Percentiles rank a stretch among this genome's conserved stretches.
Evolutionary conservation across 2,113 vertebrate genomes (phyloP).

Genomic region (Hassar affinis): DNA sequence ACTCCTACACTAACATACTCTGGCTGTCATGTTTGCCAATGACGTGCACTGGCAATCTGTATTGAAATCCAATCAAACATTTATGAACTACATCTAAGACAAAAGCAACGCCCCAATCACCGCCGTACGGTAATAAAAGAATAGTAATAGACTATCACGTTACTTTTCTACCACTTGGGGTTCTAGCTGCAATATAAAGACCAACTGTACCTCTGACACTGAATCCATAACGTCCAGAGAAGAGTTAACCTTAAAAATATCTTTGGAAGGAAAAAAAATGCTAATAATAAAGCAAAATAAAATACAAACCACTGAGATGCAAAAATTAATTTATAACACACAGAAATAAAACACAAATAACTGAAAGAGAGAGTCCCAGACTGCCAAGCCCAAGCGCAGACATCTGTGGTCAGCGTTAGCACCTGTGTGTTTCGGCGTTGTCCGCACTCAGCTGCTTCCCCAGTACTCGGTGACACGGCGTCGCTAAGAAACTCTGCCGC

Average conservation of each 20-base stretch:
- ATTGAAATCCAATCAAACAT: not conserved
- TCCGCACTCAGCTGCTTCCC: slow-evolving; percentile 98
- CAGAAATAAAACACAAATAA: not conserved
- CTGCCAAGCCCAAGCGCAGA: not conserved
- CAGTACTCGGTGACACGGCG: slow-evolving; percentile 87
- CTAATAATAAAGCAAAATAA: not conserved
- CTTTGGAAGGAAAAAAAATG: not conserved
- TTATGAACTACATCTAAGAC: not conserved
- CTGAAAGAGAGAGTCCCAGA: not conserved
- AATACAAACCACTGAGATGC: not conserved
- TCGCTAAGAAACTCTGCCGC: slow-evolving; percentile 82
- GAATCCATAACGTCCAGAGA: slow-evolving; percentile 8
- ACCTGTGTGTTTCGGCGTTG: slow-evolving; percentile 96
- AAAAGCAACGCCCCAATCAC: not conserved
- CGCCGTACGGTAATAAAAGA: not conserved
- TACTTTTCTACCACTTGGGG: not conserved
- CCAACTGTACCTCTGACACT: slow-evolving; percentile 11
- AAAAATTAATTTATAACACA: no score
- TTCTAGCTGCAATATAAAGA: not conserved
- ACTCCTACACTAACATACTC: not conserved
- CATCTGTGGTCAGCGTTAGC: slow-evolving; percentile 33
- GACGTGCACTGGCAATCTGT: not conserved
- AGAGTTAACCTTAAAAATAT: not conserved
- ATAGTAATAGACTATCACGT: not conserved
- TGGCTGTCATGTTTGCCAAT: not conserved